Evolutionary conservation across 92 coral and sea anemone species (phyloP), one percentile per base, ranked within the genome.

Genomic region (Palythoa caribaeorum): DNA sequence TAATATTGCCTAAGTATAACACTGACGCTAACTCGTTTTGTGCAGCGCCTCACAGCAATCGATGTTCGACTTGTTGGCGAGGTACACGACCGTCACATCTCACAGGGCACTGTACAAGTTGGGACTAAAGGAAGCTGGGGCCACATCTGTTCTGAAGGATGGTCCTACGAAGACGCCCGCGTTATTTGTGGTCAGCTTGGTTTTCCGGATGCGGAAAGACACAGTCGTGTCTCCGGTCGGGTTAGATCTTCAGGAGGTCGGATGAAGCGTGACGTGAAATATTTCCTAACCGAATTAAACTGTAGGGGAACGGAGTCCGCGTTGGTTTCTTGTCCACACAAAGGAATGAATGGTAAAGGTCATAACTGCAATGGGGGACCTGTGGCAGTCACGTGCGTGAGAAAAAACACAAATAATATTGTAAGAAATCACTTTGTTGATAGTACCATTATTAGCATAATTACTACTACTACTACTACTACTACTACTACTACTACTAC

Each of bases 181-280:
- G 98, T 97, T 50, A 88, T 95, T 38, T 97, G 99, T 79, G 99
- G 99, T 12, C 95, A 96, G 81, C 96, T 97, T 69, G 99, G 99
- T 50, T 97, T 90, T 66, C 94, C 95, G 54, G 88, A 88, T 37
- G 90, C 91, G 13, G 47, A 51, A 12, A 69, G 73, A 50, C 73
- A 80, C 9, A 19, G 9, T 13, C n/a, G 39, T 44, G 44, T 52
- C 54, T 8, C 54, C 55, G 48, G 68, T 55, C 51, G 55, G n/a
- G 71, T 35, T 12, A 62, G 16, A 47, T 16, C 47, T 47, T 13
- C 37, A 38, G 47, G 52, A 2, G 70, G 74, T 68, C 53, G 86
- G 2, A 50, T 62, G 39, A 47, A 72, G 39, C 85, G 74, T 77
- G 92, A 91, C 17, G 78, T 76, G 8, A 85, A 78, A 21, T 95